These are phyloP conservation scores for Leptopilina syphax DNA, from an alignment of 2,888 invertebrate species.

Conservation along the genomic window DNA sequence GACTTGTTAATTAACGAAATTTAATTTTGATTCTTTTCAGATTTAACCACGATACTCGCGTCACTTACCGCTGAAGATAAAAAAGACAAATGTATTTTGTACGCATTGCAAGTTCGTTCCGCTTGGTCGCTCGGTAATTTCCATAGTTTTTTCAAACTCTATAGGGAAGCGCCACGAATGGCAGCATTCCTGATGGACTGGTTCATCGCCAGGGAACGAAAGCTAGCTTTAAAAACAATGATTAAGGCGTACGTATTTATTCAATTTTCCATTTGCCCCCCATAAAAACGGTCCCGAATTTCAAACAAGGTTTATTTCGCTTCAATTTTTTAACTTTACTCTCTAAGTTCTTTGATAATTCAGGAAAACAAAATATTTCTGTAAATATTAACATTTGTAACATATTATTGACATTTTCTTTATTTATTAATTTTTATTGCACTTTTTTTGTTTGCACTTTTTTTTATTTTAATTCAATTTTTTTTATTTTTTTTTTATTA, in stretches of 20 bases:
- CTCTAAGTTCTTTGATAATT: too few species aligned
- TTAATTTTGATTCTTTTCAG: slow-evolving; percentile 79
- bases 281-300: not conserved
- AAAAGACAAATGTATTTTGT: slow-evolving; percentile 88
- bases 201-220: slow-evolving; percentile 97
- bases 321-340: not conserved
- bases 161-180: slow-evolving; percentile 94
- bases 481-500: not conserved
- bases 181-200: slow-evolving; percentile 97
- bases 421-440: too few species aligned
- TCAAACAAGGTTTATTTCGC: slow-evolving; percentile 42
- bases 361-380: too few species aligned
- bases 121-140: slow-evolving; percentile 97
- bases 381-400: too few species aligned
- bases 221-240: slow-evolving; percentile 92
- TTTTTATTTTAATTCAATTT: too few species aligned
- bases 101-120: slow-evolving; percentile 92
- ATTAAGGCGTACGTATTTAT: slow-evolving; percentile 96
- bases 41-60: slow-evolving; percentile 94
- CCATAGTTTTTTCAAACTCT: slow-evolving; percentile 94
- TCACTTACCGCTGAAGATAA: slow-evolving; percentile 88
- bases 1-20: not conserved
- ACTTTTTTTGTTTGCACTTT: too few species aligned
- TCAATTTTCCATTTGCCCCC: slow-evolving; percentile 40
- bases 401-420: too few species aligned